Evolutionary conservation across 2,797 vertebrate species (phyloP).

Genomic region (Urocyon cinereoargenteus): DNA sequence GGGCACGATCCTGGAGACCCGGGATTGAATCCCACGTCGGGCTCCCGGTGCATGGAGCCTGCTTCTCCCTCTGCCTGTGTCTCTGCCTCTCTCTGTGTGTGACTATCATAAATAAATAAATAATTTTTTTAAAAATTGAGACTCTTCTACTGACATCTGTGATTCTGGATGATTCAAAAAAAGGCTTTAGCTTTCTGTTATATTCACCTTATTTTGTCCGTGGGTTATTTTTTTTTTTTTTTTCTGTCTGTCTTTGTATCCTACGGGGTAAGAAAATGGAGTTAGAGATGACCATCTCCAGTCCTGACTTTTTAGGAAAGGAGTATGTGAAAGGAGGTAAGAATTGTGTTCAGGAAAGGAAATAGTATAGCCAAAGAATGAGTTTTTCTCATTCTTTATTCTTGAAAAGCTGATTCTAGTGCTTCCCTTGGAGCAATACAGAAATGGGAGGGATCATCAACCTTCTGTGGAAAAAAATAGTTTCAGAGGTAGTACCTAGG

Average conservation of each 20-base stretch:
- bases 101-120: no score
- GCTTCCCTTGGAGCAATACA: neutral
- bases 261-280: neutral
- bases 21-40: no score
- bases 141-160: neutral
- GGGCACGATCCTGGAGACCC: no score
- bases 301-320: constrained; percentile 28
- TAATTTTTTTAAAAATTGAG: neutral
- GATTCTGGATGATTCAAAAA: constrained; percentile 33
- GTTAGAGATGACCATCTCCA: neutral
- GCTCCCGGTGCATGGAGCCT: no score
- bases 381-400: constrained; percentile 51
- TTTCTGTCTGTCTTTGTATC: neutral
- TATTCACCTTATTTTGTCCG: constrained; percentile 2
- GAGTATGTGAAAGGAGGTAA: constrained; percentile 17
- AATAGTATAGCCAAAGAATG: neutral
- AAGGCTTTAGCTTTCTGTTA: constrained; percentile 3
- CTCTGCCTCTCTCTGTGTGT: no score
- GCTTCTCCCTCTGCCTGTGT: no score
- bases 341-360: neutral
- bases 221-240: neutral
- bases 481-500: constrained; percentile 43
- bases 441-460: constrained; percentile 14
- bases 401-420: constrained; percentile 30
- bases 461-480: neutral